Percentiles rank a stretch among this genome's conserved stretches.
Evolutionary conservation across 1,140 invertebrate genomes (phyloP).

Genomic region (Neodiprion lecontei): DNA sequence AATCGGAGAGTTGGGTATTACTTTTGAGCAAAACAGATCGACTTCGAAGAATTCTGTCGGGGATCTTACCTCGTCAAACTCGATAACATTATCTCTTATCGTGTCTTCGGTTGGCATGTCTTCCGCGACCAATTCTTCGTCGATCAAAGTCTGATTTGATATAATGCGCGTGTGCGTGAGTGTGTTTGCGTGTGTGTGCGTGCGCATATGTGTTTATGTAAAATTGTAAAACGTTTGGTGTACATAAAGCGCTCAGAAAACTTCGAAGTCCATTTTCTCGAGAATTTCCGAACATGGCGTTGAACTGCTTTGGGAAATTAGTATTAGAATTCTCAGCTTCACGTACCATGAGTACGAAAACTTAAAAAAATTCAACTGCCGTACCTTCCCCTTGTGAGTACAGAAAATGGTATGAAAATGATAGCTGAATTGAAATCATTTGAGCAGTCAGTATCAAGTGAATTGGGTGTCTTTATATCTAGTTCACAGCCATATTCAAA

Average conservation of each 20-base stretch:
- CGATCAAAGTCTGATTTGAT: background rate
- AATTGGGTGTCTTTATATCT: too few species aligned
- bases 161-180: too few species aligned
- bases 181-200: too few species aligned
- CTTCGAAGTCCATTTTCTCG: background rate
- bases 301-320: conserved; percentile 4
- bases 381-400: conserved; percentile 4
- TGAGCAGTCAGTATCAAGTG: too few species aligned
- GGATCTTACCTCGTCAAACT: background rate
- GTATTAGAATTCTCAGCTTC: background rate
- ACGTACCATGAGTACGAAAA: conserved; percentile 7
- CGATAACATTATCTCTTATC: background rate
- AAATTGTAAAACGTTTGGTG: background rate
- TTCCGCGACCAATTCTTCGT: background rate
- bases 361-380: conserved; percentile 1
- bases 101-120: background rate
- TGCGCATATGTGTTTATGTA: background rate
- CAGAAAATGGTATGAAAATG: too few species aligned
- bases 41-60: background rate
- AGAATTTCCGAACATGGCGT: conserved; percentile 7
- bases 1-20: too few species aligned
- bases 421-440: too few species aligned
- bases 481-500: too few species aligned
- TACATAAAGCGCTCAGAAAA: background rate
- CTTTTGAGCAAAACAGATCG: background rate